Evolutionary conservation across 2,113 vertebrate species (phyloP).

Genomic region (chimpanzee (Pan troglodytes)): NHGRI_mPanTro3-v2.1_pri NC_072404.2:58771001-58771500

Average conservation of each 20-base stretch:
- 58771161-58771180: background rate
- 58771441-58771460: background rate
- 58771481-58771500: background rate
- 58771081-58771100: background rate
- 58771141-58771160: background rate
- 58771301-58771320: background rate
- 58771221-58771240: background rate
- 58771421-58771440: background rate
- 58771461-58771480: background rate
- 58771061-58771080: background rate
- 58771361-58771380: background rate
- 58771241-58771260: background rate
- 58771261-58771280: background rate
- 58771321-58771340: background rate
- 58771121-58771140: background rate
- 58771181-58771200: background rate
- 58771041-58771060: background rate
- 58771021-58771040: background rate
- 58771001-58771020: background rate
- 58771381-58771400: background rate
- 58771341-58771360: background rate
- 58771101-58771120: background rate
- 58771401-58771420: background rate
- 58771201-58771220: background rate
- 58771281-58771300: background rate